Conservation (phyloP, 2,888 invertebrate genomes). For the Meiosimyza platycephala region DNA sequence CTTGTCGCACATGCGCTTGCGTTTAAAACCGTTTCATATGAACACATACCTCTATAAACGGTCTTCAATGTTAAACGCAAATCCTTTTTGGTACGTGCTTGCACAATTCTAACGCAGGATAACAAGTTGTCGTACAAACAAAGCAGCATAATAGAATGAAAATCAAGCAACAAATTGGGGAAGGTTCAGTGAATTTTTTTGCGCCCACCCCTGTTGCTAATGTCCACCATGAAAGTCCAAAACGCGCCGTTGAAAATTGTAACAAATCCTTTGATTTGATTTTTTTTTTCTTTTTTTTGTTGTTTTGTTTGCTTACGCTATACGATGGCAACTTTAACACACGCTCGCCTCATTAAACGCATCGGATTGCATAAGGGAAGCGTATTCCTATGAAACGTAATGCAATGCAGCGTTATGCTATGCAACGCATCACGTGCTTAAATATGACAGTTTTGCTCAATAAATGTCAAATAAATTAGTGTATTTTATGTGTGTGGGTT, state of each 20-base stretch:
- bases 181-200: slow-evolving; percentile 16
- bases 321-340: slow-evolving; percentile 27
- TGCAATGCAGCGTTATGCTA: slow-evolving; percentile 12
- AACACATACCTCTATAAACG: no score
- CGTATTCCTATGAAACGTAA: not conserved
- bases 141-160: not conserved
- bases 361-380: not conserved
- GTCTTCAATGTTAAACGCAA: not conserved
- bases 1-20: not conserved
- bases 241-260: slow-evolving; percentile 39
- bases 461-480: slow-evolving; percentile 61
- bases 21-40: no score
- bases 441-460: slow-evolving; percentile 52
- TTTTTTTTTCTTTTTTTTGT: slow-evolving; percentile 7
- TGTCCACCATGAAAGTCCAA: slow-evolving; percentile 37
- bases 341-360: slow-evolving; percentile 16
- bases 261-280: slow-evolving; percentile 38
- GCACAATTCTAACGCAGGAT: slow-evolving; percentile 1
- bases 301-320: slow-evolving; percentile 1
- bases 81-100: not conserved
- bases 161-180: no score
- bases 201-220: slow-evolving; percentile 24
- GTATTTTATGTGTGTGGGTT: slow-evolving; percentile 49
- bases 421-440: slow-evolving; percentile 23
- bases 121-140: not conserved